phyloP scores from a whole-genome alignment of 1,140 invertebrate species.

The Drosophila miranda region DNA sequence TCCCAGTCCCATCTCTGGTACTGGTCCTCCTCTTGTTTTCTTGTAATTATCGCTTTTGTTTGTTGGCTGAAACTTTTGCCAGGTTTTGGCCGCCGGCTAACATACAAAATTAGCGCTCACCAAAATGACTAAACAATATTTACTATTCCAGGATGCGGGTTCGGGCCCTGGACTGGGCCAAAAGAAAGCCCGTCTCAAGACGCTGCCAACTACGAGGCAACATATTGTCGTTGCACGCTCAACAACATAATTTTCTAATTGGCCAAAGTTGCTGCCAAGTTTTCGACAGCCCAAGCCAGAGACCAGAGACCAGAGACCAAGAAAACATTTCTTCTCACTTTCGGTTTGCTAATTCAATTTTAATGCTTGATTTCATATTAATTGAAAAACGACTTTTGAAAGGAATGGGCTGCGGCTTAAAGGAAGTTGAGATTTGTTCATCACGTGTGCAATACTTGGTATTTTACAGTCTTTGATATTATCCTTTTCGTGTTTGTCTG shows the following conservation, averaged over 20 bases:
- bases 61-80: constrained; percentile 75
- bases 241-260: constrained; percentile 75
- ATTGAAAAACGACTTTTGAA: constrained; percentile 71
- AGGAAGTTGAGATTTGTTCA: neutral
- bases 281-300: constrained; percentile 28
- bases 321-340: constrained; percentile 57
- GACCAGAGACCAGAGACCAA: constrained; percentile 4
- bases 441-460: no score
- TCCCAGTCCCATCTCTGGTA: neutral
- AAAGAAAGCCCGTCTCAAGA: constrained; percentile 29
- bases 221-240: constrained; percentile 66
- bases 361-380: constrained; percentile 82
- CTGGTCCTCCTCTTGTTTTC: constrained; percentile 60
- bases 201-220: constrained; percentile 55
- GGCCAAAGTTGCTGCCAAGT: constrained; percentile 73
- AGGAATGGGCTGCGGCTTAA: neutral
- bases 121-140: constrained; percentile 80
- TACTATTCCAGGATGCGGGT: constrained; percentile 50
- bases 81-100: constrained; percentile 70
- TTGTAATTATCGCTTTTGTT: constrained; percentile 82
- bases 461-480: no score
- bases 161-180: neutral
- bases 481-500: no score
- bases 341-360: constrained; percentile 80
- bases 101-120: constrained; percentile 75